Base-by-base conservation (phyloP, 1,140 invertebrate species). In the Protaetia brevitarsis region DNA sequence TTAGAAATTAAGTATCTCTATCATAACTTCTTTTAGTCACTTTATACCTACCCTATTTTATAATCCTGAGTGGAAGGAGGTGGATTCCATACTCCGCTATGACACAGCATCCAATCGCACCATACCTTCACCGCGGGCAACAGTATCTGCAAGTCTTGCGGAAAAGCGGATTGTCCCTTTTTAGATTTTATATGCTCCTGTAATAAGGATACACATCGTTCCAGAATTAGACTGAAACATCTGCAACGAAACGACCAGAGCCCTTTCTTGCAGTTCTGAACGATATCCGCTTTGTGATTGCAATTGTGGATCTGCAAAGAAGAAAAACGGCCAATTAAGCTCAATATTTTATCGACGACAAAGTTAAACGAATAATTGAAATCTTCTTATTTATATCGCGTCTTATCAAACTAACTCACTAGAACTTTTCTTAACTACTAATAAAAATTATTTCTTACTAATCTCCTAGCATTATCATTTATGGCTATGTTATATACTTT, bases 21-120 rank as follows among this genome's bases (percentile, higher is more conserved):
- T n/a, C n/a, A n/a, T n/a, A n/a, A n/a, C 10, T 37, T 16, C 1
- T 37, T 10, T 37, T 3, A 56, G 6, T 23, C 16, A 56, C n/a
- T 2, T 7, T 36, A 30, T n/a, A 45, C 87, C 87, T 77, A 94
- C 91, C 90, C 90, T 57, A 91, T 84, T 79, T 86, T 86, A 74
- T 89, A 92, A 78, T 93, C 91, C 57, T 86, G 83, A 64, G 89
- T 89, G 16, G 87, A 86, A 34, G 92, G 92, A 28, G 91, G 91
- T 27, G 92, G 92, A 81, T 93, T 93, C 92, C 92, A 95, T 31
- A 94, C 83, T 21, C 84, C 82, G 71, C 87, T 88, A 76, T 94
- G 91, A 76, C 90, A 92, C 41, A 93, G 82, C 87, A 95, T 89
- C 94, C 93, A 95, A 78, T 96, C 93, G 75, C 90, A 92, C 92